Conservation (phyloP, 2,888 invertebrate genomes). For the Saturnia pavonia region DNA sequence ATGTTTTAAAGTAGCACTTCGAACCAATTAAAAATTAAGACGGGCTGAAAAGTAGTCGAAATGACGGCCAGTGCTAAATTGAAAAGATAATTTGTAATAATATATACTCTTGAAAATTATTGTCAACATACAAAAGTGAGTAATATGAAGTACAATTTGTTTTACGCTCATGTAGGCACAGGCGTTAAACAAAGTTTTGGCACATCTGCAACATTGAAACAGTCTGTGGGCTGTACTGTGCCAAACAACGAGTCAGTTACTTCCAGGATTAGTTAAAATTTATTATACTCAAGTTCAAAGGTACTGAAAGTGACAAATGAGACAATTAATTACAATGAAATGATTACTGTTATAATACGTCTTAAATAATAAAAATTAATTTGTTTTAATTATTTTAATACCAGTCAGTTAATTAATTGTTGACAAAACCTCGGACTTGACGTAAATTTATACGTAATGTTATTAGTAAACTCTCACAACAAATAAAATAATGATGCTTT, state of each 20-base stretch:
- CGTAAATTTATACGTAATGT: too few species aligned
- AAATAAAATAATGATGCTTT: too few species aligned
- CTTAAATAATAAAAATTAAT: neutral
- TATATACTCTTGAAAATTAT: neutral
- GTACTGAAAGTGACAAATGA: conserved; percentile 34
- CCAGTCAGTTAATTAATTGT: too few species aligned
- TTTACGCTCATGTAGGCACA: neutral
- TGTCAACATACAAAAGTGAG: neutral
- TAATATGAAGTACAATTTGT: neutral
- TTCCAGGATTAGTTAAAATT: conserved; percentile 43
- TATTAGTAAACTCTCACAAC: too few species aligned
- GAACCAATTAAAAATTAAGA: too few species aligned
- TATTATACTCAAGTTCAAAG: conserved; percentile 44
- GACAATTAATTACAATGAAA: conserved; percentile 27
- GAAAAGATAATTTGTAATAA: too few species aligned
- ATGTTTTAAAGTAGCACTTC: too few species aligned
- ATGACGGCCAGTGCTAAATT: too few species aligned
- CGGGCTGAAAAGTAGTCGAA: too few species aligned
- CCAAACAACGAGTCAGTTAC: conserved; percentile 37
- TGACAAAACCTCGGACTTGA: too few species aligned
- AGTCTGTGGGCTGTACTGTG: conserved; percentile 33
- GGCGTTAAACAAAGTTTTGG: conserved; percentile 17
- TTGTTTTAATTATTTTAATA: too few species aligned
- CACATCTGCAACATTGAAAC: conserved; percentile 34
- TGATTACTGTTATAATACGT: conserved; percentile 13